Evolutionary conservation across 2,888 invertebrate species (phyloP), one percentile per base, ranked within the genome.

Genomic region (Melinaea menophilus): DNA sequence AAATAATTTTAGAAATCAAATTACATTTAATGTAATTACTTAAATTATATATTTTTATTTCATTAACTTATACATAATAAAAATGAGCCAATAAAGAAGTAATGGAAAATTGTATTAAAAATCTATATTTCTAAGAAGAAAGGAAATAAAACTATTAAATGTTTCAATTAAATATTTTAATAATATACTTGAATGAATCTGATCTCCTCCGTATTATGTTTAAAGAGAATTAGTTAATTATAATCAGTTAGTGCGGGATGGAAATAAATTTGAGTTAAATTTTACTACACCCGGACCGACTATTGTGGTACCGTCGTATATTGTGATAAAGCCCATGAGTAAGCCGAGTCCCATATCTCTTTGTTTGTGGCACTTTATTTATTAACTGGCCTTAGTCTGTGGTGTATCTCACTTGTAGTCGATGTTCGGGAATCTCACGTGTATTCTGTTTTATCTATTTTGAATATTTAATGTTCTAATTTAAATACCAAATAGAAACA

Each of bases 211-310:
- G 61, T 51, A 13, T 47, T 51, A 60, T 33, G 55, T 47, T 37
- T 58, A 22, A 64, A 62, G 47, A 47, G 51, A 46, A 45, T 55
- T 54, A 64, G 59, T 65, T 65, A 65, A 65, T 68, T 65, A 65
- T 68, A 58, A 68, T 64, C 68, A 68, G 63, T 65, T 64, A 64
- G 65, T 62, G 57, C 45, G 62, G 61, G 47, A 57, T 57, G 56
- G 59, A 64, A 64, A 68, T 69, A 70, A 69, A 69, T 69, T 65
- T 63, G 62, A 69, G 69, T 69, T 66, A 67, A 70, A 70, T 70
- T 70, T 69, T 70, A 70, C 63, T 69, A 67, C 63, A 64, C 70
- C 67, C 70, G 58, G 57, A 62, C 69, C 65, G 67, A 69, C 67
- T 62, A 60, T 67, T 59, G 59, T 63, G 58, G 59, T 61, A 66